Percentiles rank a stretch among this genome's conserved stretches.
Conservation (phyloP, 2,113 vertebrate genomes). For the Archocentrus centrarchus region DNA sequence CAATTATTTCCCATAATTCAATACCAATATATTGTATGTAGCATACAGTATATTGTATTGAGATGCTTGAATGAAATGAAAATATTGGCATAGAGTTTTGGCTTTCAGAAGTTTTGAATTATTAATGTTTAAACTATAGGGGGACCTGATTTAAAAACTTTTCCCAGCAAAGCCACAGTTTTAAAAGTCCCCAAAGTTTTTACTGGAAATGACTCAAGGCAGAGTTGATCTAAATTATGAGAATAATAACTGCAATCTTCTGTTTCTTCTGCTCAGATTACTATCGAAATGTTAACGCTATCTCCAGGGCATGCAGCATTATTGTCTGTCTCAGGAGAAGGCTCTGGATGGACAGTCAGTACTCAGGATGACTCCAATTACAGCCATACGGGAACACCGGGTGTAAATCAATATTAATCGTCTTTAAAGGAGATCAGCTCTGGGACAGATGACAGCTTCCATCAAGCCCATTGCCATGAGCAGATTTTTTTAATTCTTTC, state of each 20-base stretch:
- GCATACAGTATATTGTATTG: not conserved
- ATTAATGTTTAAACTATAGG: not conserved
- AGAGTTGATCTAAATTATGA: constrained; percentile 5
- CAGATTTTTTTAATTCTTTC: not conserved
- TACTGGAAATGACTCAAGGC: not conserved
- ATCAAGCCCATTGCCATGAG: not conserved
- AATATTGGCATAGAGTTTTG: not conserved
- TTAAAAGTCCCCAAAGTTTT: rapidly evolving
- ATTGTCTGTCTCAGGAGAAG: constrained; percentile 53
- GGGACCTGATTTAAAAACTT: rapidly evolving
- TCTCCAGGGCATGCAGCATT: constrained; percentile 20
- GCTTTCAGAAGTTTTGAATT: not conserved
- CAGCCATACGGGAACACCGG: constrained; percentile 28
- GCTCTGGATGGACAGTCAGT: not conserved
- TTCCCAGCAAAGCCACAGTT: not conserved
- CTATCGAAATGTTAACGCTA: constrained; percentile 44
- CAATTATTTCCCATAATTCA: not conserved
- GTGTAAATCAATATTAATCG: constrained; percentile 20
- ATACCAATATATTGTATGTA: not conserved
- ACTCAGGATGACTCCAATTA: constrained; percentile 32
- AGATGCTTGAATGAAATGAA: not conserved
- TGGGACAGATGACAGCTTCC: not conserved
- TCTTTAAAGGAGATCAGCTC: not conserved
- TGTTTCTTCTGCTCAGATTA: constrained; percentile 54
- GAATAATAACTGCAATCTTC: constrained; percentile 23